These are phyloP conservation scores for Teleopsis dalmanni DNA, from an alignment of 1,140 invertebrate genomes.

Conservation along the genomic window DNA sequence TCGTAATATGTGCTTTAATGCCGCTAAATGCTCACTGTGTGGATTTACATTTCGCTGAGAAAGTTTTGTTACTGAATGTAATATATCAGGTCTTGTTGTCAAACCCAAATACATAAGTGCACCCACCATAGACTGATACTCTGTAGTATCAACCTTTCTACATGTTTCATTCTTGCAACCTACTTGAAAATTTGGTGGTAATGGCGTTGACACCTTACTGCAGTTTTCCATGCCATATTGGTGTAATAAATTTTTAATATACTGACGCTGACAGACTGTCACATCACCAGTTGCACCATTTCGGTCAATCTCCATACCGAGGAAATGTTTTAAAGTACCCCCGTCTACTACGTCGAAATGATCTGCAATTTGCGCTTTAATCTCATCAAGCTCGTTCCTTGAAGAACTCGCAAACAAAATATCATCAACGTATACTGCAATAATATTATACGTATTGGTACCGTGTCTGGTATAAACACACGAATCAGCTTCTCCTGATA, in stretches of 20 bases:
- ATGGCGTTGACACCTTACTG: not conserved
- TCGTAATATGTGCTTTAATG: conserved; percentile 34
- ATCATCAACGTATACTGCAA: conserved; percentile 12
- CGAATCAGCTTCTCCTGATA: too few species aligned
- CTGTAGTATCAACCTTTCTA: conserved; percentile 12
- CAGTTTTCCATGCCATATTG: not conserved
- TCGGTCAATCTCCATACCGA: conserved; percentile 1
- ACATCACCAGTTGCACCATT: not conserved
- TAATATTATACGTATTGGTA: conserved; percentile 1
- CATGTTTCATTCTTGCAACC: too few species aligned
- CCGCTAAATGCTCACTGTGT: conserved; percentile 30
- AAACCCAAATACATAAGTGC: conserved; percentile 41
- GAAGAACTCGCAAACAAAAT: conserved; percentile 9
- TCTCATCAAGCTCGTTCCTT: conserved; percentile 4
- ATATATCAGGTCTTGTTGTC: conserved; percentile 41
- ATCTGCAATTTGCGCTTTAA: not conserved
- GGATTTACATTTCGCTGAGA: conserved; percentile 33
- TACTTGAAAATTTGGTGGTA: too few species aligned
- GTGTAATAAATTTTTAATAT: not conserved
- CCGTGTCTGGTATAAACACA: conserved; percentile 29
- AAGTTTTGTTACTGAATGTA: conserved; percentile 34
- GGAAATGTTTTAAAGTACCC: not conserved
- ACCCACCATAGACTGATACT: conserved; percentile 37
- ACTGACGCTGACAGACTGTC: conserved; percentile 13
- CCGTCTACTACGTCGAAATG: conserved; percentile 3